Base-by-base conservation (phyloP, 2,797 vertebrate species). In the Sibirionetta formosa region DNA sequence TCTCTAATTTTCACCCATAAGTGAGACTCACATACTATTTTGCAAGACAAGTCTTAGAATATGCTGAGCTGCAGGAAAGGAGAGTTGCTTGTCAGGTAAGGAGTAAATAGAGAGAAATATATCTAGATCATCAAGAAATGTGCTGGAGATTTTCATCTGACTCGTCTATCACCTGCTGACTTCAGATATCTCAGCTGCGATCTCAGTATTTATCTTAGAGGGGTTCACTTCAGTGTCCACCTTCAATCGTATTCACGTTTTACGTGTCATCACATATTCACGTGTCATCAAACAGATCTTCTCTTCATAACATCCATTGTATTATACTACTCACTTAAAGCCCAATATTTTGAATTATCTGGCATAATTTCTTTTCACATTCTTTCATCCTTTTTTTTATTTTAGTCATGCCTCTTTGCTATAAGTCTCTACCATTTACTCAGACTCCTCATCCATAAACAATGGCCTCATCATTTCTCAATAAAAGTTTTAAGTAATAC, bases 311-410 rank as follows among this genome's bases (percentile, higher is more conserved):
- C 33, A 7, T 18, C 16, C 61, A 8, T 26, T 68, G 16, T 44
- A 44, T 9, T 33, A 33, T 36, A 7, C 1, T 65, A 1, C 5
- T 48, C 33, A 65, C 60, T 35, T 31, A 88, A 54, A 31, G 1
- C 1, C 1, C 8, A 7, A 42, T 68, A 53, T 54, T 65, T 61
- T 3, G 0, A n/a, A 31, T 27, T 15, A 0, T 53, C 86, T 56
- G 14, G 3, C 5, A 33, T 42, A 6, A 65, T 51, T 79, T 51
- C 3, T 60, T 5, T 57, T 18, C 2, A 2, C 12, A 0, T 1
- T 26, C 68, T 26, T 66, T 22, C 35, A 35, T 35, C 35, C 35
- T 50, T 50, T 50, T 50, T 50, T 50, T 50, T 76, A 57, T 20
- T 50, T 2, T 44, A 16, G 78, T 82, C 19, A 22, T 76, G 4